Percentiles rank a stretch among this genome's conserved stretches.
Conservation (phyloP, 2,113 vertebrate species). For the Podocnemis expansa region DNA sequence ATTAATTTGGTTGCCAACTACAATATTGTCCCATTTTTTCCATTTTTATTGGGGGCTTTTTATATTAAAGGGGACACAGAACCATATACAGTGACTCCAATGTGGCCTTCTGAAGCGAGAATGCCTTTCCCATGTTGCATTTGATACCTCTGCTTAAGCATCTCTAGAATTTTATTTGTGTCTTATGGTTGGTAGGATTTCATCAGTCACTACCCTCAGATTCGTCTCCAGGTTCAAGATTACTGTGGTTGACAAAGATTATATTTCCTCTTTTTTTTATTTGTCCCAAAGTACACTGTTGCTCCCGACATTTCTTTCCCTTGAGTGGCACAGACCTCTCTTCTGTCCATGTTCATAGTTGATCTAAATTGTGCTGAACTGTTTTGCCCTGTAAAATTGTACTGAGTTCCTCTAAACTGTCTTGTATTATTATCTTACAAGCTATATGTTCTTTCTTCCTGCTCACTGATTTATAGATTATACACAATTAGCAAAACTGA, state of each 20-base stretch:
- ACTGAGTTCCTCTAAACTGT: neutral
- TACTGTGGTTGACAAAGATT: neutral
- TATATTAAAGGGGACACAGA: neutral
- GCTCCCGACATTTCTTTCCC: neutral
- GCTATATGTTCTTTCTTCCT: neutral
- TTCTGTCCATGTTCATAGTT: neutral
- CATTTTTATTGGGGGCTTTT: neutral
- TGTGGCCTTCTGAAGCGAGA: neutral
- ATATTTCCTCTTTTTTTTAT: neutral
- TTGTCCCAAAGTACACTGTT: neutral
- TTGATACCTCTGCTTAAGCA: neutral
- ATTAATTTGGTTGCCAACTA: neutral
- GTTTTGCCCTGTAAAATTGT: neutral
- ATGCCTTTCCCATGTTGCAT: neutral
- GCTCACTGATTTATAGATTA: neutral
- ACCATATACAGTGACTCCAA: neutral
- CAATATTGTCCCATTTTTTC: neutral
- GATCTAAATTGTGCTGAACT: neutral
- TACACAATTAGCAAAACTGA: neutral
- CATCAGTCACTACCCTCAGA: neutral
- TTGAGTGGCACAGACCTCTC: neutral
- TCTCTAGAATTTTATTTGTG: neutral
- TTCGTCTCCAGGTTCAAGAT: neutral
- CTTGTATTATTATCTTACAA: neutral
- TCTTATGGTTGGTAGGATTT: neutral